These are phyloP conservation scores for Chrosomus eos DNA, from an alignment of 2,797 vertebrate species.

Conservation along the genomic window DNA sequence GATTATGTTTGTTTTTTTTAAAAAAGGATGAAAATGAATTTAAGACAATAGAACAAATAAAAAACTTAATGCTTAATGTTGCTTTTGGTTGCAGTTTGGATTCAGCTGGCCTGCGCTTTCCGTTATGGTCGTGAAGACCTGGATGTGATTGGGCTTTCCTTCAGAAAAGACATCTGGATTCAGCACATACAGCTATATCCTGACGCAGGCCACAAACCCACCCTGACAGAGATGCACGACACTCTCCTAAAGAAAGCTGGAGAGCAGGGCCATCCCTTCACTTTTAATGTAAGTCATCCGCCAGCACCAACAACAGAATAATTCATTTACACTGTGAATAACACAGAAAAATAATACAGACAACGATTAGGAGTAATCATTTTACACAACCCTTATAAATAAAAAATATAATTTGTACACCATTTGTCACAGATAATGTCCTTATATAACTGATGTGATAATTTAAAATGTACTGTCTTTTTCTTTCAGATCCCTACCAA, in stretches of 20 bases:
- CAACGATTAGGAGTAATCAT: neutral
- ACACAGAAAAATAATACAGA: neutral
- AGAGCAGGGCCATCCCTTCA: conserved; percentile 82
- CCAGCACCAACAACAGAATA: neutral
- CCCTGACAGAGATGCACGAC: conserved; percentile 82
- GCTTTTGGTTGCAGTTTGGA: conserved; percentile 80
- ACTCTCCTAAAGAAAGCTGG: conserved; percentile 87
- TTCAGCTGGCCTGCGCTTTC: conserved; percentile 89
- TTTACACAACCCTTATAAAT: neutral
- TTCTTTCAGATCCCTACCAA: conserved; percentile 82
- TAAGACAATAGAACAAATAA: neutral
- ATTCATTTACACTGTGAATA: neutral
- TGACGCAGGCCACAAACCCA: conserved; percentile 67
- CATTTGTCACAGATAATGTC: neutral
- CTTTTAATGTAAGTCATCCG: conserved; percentile 77
- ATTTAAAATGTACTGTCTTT: conserved; percentile 7
- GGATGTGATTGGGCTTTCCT: conserved; percentile 89
- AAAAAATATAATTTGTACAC: neutral
- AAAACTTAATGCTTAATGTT: neutral
- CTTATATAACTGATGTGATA: neutral
- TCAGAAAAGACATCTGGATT: conserved; percentile 91
- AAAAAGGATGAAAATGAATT: neutral
- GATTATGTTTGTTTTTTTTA: neutral
- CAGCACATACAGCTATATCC: conserved; percentile 83
- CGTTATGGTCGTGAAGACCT: conserved; percentile 91